Evolutionary conservation across 2,888 invertebrate species (phyloP), one percentile per base, ranked within the genome.

Genomic region (Thereva nobilitata): DNA sequence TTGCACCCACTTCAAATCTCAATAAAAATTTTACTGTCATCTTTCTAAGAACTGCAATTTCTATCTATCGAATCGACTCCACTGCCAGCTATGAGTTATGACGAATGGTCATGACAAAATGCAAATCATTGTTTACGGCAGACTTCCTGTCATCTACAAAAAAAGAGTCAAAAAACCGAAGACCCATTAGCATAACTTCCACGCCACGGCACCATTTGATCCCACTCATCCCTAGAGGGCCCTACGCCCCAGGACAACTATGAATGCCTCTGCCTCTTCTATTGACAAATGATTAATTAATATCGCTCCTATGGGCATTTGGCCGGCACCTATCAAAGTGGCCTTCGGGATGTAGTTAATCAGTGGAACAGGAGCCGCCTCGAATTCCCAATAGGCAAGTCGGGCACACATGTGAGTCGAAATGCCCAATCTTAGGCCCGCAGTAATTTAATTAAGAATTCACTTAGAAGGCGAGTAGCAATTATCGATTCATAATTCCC

Each of bases 201-300:
- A 61, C 50, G 23, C 23, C 23, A 23, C 23, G 23, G 23, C 23
- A 9, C 12, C 12, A 35, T 59, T 49, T 49, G 41, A 50, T 61
- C 50, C 41, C 61, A 61, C 34, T 50, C 50, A 41, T 61, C 40
- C 45, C 34, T 40, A 45, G n/a, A n/a, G 50, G 34, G 35, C 50
- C 50, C 61, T 49, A 50, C 50, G 50, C 50, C 50, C 61, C 49
- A 23, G 10, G 50, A 61, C 61, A 49, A 23, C 50, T 61, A 23
- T 23, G 23, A 23, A 1, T 23, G 23, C 23, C 23, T 23, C 23
- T 23, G 23, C 23, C 23, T 23, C 23, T 2, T 50, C 61, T 61
- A 61, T 61, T 61, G 61, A 61, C 61, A 61, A 35, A 61, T 61
- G 61, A 61, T 61, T 61, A 61, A 61, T 61, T 61, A 61, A 61